Evolutionary conservation across 2,888 invertebrate genomes (phyloP).

Genomic region (Parthenolecanium corni): DNA sequence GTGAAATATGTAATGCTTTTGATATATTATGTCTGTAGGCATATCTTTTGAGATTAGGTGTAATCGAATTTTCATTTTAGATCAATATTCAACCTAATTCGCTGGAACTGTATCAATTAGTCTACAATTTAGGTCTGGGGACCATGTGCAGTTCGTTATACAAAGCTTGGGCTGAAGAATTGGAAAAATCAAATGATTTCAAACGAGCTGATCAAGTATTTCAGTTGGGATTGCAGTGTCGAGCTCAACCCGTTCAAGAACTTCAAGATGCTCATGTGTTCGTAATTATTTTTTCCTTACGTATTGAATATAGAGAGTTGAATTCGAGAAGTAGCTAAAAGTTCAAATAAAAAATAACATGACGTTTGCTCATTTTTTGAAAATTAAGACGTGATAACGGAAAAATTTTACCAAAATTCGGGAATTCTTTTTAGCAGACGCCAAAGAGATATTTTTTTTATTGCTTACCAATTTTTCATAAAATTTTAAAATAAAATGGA

Average conservation of each 20-base stretch:
- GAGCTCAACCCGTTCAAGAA: conserved; percentile 69
- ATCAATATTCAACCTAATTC: conserved; percentile 66
- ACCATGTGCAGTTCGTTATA: conserved; percentile 73
- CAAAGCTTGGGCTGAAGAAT: conserved; percentile 78
- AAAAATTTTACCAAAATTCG: too few species aligned
- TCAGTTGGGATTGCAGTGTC: conserved; percentile 58
- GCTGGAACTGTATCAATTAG: conserved; percentile 64
- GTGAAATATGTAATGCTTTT: conserved; percentile 74
- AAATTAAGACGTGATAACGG: too few species aligned
- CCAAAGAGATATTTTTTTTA: too few species aligned
- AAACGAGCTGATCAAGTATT: conserved; percentile 74
- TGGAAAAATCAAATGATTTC: conserved; percentile 68
- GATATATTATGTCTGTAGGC: neutral
- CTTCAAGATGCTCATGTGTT: conserved; percentile 63
- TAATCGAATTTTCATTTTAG: conserved; percentile 38
- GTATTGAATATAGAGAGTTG: too few species aligned
- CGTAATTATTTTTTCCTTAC: conserved; percentile 35
- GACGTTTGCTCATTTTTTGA: too few species aligned
- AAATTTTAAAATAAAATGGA: too few species aligned
- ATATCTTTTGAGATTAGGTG: neutral
- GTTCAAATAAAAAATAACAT: too few species aligned
- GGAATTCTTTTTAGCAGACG: too few species aligned
- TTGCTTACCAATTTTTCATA: too few species aligned
- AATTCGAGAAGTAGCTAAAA: too few species aligned
- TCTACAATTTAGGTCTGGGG: conserved; percentile 69